Conservation (phyloP, 2,888 invertebrate species). For the Lithosia quadra region DNA sequence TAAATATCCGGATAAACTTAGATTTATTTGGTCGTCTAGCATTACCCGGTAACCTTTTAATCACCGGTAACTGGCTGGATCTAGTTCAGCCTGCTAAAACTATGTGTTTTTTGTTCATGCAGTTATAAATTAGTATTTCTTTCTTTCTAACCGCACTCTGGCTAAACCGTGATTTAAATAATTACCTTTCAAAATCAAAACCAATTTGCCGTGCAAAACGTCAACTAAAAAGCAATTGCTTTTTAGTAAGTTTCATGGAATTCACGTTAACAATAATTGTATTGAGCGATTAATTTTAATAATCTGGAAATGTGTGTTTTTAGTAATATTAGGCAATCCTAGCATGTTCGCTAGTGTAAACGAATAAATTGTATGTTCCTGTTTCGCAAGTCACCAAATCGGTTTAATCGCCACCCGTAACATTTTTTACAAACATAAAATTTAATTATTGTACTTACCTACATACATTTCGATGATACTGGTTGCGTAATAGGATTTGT, state of each 20-base stretch:
- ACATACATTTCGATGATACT: background rate
- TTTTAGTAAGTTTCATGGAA: constrained; percentile 1
- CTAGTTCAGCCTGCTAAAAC: too few relatives aligned
- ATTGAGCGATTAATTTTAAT: constrained; percentile 47
- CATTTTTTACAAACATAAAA: background rate
- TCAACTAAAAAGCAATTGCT: background rate
- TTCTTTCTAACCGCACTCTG: background rate
- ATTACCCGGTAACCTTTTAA: too few relatives aligned
- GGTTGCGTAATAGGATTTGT: background rate
- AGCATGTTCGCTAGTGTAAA: constrained; percentile 51
- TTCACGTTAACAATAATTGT: constrained; percentile 27
- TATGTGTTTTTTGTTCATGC: too few relatives aligned
- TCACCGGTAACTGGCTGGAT: too few relatives aligned
- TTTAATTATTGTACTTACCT: background rate
- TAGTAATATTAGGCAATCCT: constrained; percentile 34
- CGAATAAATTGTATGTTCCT: constrained; percentile 52
- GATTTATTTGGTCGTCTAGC: too few relatives aligned
- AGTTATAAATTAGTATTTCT: too few relatives aligned
- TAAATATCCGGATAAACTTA: too few relatives aligned
- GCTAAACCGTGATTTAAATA: background rate
- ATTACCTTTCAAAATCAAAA: background rate
- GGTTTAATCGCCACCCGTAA: constrained; percentile 23
- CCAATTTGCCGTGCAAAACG: background rate
- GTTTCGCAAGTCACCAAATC: constrained; percentile 52
- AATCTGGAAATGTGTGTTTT: constrained; percentile 26